A percentile compares a stretch with the other conserved stretches of the same genome.
Conservation (phyloP, 2,113 vertebrate species). For the Colinus virginianus region DNA sequence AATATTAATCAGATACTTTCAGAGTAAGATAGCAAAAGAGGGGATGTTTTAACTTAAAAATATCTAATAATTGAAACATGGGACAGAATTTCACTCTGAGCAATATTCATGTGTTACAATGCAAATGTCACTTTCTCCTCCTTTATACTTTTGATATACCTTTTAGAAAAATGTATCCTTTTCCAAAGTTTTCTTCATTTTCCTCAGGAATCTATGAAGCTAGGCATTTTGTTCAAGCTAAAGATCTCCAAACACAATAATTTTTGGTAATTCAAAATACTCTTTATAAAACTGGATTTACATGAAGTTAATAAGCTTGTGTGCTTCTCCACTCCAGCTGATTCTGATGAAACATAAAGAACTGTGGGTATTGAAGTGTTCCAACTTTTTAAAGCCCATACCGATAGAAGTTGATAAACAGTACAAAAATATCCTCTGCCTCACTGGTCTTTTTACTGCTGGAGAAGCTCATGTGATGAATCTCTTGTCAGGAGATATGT, state of each 20-base stretch:
- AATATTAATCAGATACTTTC: not conserved
- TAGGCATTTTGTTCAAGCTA: not conserved
- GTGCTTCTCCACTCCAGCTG: not conserved
- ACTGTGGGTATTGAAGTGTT: not conserved
- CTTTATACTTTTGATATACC: rapidly evolving
- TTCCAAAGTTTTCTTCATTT: not conserved
- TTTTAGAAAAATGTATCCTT: not conserved
- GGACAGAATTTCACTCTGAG: no score
- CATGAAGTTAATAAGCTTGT: not conserved
- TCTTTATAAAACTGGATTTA: not conserved
- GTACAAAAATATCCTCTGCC: not conserved
- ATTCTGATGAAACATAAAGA: not conserved
- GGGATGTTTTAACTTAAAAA: not conserved
- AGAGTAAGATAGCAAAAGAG: not conserved
- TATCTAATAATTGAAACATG: not conserved
- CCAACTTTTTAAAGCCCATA: not conserved
- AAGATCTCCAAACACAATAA: rapidly evolving
- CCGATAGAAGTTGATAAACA: not conserved
- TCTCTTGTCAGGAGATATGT: not conserved
- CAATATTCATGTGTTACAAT: not conserved
- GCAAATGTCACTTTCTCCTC: not conserved
- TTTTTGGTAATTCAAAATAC: not conserved
- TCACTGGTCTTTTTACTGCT: not conserved
- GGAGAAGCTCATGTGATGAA: not conserved
- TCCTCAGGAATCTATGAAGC: not conserved